phyloP scores from a whole-genome alignment of 2,113 vertebrate genomes.

The Actenoides lindsayi region DNA sequence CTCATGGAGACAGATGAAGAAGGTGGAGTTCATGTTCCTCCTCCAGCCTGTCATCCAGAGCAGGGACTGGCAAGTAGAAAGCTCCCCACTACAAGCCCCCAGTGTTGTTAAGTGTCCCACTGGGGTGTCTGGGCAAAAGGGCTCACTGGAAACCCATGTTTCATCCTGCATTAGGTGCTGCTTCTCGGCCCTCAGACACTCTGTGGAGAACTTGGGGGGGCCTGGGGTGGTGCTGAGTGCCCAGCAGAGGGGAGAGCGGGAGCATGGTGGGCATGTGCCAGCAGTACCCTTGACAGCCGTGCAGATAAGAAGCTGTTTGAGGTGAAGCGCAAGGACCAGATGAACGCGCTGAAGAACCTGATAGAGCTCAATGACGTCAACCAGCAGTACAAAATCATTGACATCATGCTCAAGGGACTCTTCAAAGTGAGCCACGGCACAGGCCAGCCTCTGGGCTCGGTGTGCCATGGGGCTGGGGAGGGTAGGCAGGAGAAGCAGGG shows the following conservation, averaged over 20 bases:
- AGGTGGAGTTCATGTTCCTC: neutral
- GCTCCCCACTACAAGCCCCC: neutral
- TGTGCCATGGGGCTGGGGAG: too few species aligned
- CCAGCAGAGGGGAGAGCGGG: rapidly evolving
- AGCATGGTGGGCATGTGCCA: neutral
- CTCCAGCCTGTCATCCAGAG: neutral
- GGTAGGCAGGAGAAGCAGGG: neutral
- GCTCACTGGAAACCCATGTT: neutral
- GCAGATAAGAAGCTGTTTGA: constrained; percentile 97
- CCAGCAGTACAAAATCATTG: constrained; percentile 99
- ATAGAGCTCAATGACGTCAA: constrained; percentile 95
- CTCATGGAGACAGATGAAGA: neutral
- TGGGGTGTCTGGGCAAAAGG: neutral
- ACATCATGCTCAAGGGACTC: constrained; percentile 98
- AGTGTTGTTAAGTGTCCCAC: neutral
- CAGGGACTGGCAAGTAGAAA: neutral
- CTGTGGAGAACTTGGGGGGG: neutral
- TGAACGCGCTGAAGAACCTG: constrained; percentile 93
- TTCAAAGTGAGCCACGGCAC: constrained; percentile 85
- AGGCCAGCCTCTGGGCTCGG: rapidly evolving
- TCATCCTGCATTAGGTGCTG: neutral
- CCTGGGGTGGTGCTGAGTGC: neutral
- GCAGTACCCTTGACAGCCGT: constrained; percentile 33
- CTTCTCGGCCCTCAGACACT: neutral
- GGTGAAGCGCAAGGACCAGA: constrained; percentile 96